A percentile compares a stretch with the other conserved stretches of the same genome.
phyloP scores from a whole-genome alignment of 2,888 invertebrate species.

The Drosophila meridionalis region DNA sequence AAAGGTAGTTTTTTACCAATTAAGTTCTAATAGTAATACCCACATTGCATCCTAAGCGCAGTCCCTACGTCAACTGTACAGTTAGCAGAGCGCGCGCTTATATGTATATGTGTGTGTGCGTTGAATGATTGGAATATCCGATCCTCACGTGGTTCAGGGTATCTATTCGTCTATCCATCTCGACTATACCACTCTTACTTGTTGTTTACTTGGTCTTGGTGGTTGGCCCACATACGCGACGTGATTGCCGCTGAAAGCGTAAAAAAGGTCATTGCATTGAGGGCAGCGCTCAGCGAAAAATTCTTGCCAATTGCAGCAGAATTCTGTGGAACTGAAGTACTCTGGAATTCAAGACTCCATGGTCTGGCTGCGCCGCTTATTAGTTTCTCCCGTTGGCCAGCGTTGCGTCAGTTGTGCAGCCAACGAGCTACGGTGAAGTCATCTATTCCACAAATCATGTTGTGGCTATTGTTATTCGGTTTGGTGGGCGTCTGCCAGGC shows the following conservation, averaged over 20 bases:
- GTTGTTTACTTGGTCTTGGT: neutral
- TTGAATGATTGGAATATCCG: too few species aligned
- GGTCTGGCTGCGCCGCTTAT: constrained; percentile 9
- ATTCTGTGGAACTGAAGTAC: constrained; percentile 38
- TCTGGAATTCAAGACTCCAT: constrained; percentile 49
- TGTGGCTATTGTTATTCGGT: constrained; percentile 33
- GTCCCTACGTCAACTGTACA: too few species aligned
- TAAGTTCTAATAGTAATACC: too few species aligned
- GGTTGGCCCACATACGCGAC: constrained; percentile 60
- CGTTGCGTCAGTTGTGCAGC: constrained; percentile 55
- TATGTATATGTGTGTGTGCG: too few species aligned
- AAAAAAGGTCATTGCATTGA: constrained; percentile 72
- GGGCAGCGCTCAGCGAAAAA: constrained; percentile 74
- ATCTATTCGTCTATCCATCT: too few species aligned
- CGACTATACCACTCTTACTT: too few species aligned
- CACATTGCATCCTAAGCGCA: too few species aligned
- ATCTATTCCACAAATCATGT: constrained; percentile 13
- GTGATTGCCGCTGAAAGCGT: constrained; percentile 44
- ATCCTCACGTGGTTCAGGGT: too few species aligned
- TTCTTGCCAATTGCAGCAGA: constrained; percentile 72
- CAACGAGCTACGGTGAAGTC: constrained; percentile 42
- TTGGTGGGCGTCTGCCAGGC: constrained; percentile 77
- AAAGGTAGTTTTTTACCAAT: too few species aligned
- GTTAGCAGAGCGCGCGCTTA: too few species aligned
- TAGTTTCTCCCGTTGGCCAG: constrained; percentile 2